phyloP scores from a whole-genome alignment of 1,140 invertebrate species.

The Periplaneta americana region DNA sequence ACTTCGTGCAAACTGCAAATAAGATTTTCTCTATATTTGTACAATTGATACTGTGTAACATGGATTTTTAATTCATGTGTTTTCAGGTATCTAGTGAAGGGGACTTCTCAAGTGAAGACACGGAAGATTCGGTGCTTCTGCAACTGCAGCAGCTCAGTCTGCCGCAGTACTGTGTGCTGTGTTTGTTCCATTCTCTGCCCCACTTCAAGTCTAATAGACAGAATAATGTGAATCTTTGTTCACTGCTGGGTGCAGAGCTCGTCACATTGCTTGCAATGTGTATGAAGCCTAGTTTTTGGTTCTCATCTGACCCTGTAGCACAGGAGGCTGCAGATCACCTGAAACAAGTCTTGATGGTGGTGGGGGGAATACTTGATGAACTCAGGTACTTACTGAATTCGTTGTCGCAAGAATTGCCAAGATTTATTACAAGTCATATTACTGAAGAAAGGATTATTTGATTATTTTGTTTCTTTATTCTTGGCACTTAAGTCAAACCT shows the following conservation, averaged over 20 bases:
- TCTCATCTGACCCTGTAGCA: not conserved
- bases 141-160: conserved; percentile 42
- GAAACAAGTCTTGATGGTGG: conserved; percentile 27
- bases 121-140: conserved; percentile 34
- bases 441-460: too few relatives aligned
- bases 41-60: too few relatives aligned
- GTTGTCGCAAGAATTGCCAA: too few relatives aligned
- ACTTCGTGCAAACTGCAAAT: too few relatives aligned
- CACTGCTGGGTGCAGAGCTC: not conserved
- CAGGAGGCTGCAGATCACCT: conserved; percentile 25
- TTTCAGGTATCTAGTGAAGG: conserved; percentile 27
- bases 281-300: conserved; percentile 2
- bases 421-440: too few relatives aligned
- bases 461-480: too few relatives aligned
- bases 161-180: conserved; percentile 44
- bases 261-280: not conserved
- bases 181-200: conserved; percentile 36
- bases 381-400: not conserved
- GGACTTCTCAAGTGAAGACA: conserved; percentile 18
- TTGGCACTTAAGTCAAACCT: too few relatives aligned
- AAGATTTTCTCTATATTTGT: too few relatives aligned
- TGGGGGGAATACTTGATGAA: conserved; percentile 37
- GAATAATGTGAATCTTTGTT: too few relatives aligned
- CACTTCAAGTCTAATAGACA: not conserved
- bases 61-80: too few relatives aligned